Base-by-base conservation (phyloP, 2,888 invertebrate species). In the Notocelia uddmanniana region DNA sequence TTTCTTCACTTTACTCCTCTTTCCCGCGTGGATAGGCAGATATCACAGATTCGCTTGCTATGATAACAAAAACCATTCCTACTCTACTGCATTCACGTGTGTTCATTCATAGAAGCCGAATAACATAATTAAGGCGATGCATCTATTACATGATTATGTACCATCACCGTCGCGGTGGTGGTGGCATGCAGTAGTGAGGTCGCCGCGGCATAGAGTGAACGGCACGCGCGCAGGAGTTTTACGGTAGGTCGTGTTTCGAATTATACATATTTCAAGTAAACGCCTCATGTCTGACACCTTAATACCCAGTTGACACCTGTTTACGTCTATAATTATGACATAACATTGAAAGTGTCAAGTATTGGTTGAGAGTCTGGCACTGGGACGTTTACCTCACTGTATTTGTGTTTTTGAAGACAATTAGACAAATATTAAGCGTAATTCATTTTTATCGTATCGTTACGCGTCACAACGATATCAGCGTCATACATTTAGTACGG, bases 221-320 rank as follows among this genome's bases (percentile, higher is more conserved):
- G 54, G 64, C 57, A 66, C 60, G 11, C 31, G 59, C 64, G 18
- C 57, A 34, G 37, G n/a, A 37, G 13, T 13, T 21, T 67, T 62
- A 72, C 31, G 67, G 66, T 72, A 72, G 67, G 71, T 66, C 60
- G 52, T n/a, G 63, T 19, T 18, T 31, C 34, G 18, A 10, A 11
- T 34, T 34, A 50, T 50, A 50, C 8, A 9, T 18, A n/a, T n/a
- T n/a, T n/a, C n/a, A 13, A 0, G 1, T 15, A 45, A 15, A 13
- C 13, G n/a, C 13, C 13, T 15, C 13, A 15, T 45, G 2, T 1
- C 3, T 45, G 13, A n/a, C n/a, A 13, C 8, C 41, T 41, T 10
- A 2, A 10, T 13, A 10, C 10, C 13, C 2, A 13, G 11, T 10
- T 41, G 9, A 41, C 10, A 41, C 41, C 1, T 13, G 8, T 41